phyloP scores from a whole-genome alignment of 1,140 invertebrate species.

The Scylla paramamosain region DNA sequence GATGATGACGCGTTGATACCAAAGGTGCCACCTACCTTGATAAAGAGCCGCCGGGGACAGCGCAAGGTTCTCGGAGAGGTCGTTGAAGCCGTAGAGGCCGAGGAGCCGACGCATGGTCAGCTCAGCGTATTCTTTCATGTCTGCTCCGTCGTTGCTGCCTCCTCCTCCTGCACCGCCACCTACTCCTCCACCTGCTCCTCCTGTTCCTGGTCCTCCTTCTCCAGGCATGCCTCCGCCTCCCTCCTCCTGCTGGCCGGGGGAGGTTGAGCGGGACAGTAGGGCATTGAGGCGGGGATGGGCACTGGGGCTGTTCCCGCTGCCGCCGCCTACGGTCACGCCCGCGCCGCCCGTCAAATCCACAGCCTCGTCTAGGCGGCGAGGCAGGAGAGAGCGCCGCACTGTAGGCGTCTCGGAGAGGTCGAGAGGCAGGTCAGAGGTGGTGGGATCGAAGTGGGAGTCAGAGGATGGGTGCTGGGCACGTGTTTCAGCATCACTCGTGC shows the following conservation, averaged over 20 bases:
- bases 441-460: slow-evolving; percentile 77
- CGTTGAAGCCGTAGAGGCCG: slow-evolving; percentile 85
- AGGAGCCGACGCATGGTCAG: slow-evolving; percentile 88
- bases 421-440: slow-evolving; percentile 77
- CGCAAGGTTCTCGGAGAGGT: slow-evolving; percentile 81
- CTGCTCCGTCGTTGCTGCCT: slow-evolving; percentile 78
- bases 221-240: slow-evolving; percentile 59
- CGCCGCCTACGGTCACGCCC: slow-evolving; percentile 79
- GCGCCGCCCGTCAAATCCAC: slow-evolving; percentile 79
- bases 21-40: slow-evolving; percentile 79
- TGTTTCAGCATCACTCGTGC: slow-evolving; percentile 79
- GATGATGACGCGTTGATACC: background rate
- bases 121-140: slow-evolving; percentile 87
- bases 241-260: slow-evolving; percentile 61
- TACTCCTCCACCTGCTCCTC: slow-evolving; percentile 38
- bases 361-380: slow-evolving; percentile 69
- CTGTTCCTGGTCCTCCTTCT: slow-evolving; percentile 78
- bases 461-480: slow-evolving; percentile 77
- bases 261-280: slow-evolving; percentile 75
- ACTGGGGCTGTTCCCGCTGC: slow-evolving; percentile 47
- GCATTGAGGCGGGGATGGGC: slow-evolving; percentile 62
- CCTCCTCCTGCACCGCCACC: slow-evolving; percentile 41
- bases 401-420: slow-evolving; percentile 80
- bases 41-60: slow-evolving; percentile 81
- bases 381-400: slow-evolving; percentile 67